phyloP scores from a whole-genome alignment of 2,113 vertebrate genomes.

The Crypturellus undulatus region DNA sequence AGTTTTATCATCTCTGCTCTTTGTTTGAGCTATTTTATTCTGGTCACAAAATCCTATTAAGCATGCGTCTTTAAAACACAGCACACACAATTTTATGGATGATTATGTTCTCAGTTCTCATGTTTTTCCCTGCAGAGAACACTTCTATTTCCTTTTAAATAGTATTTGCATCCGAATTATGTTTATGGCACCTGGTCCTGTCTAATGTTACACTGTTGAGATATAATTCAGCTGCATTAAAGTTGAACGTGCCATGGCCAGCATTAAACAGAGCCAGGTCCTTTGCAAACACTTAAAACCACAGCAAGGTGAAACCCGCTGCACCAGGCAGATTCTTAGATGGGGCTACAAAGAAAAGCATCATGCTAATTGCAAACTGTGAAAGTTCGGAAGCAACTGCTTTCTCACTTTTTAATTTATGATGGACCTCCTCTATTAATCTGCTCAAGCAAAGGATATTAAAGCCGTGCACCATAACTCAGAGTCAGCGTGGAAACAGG shows the following conservation, averaged over 20 bases:
- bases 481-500: background rate
- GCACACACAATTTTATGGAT: background rate
- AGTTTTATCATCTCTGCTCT: background rate
- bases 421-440: background rate
- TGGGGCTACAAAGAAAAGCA: background rate
- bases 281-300: background rate
- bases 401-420: background rate
- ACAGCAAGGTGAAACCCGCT: background rate
- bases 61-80: background rate
- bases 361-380: background rate
- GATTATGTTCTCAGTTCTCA: background rate
- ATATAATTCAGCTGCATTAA: background rate
- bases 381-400: background rate
- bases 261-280: background rate
- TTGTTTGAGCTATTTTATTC: background rate
- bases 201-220: background rate
- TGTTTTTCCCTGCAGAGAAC: background rate
- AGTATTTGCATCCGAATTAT: background rate
- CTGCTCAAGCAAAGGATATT: background rate
- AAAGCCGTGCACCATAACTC: rapidly evolving
- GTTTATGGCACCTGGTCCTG: background rate
- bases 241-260: background rate
- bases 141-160: background rate
- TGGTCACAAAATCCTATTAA: background rate
- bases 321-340: background rate